phyloP scores from a whole-genome alignment of 1,140 invertebrate species.

The Brachionus asplanchnoidis region DNA sequence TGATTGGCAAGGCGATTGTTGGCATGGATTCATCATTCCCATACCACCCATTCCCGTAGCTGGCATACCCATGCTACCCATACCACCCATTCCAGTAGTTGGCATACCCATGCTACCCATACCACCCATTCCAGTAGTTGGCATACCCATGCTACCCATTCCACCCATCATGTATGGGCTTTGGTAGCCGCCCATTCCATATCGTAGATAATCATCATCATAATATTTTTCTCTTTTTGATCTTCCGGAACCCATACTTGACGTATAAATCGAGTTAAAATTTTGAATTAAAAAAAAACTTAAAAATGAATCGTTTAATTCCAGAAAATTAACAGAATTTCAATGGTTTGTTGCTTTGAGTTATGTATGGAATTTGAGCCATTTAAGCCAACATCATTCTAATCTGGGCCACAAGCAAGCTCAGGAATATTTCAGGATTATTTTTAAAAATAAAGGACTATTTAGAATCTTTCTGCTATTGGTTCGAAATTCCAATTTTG shows the following conservation, averaged over 20 bases:
- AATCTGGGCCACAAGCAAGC: background rate
- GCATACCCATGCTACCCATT: background rate
- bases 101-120: background rate
- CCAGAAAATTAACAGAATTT: conserved; percentile 3
- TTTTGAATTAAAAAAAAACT: background rate
- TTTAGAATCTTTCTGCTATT: background rate
- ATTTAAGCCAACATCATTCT: background rate
- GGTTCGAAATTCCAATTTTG: background rate
- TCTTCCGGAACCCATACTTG: background rate
- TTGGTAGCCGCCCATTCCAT: background rate
- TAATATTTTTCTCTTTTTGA: background rate
- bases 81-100: too few relatives aligned
- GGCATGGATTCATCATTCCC: background rate
- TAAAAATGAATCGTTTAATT: background rate
- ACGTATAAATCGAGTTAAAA: background rate
- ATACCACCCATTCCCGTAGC: background rate
- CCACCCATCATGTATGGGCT: background rate
- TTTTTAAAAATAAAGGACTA: background rate
- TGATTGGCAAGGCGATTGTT: background rate
- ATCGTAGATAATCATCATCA: background rate
- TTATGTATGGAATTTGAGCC: background rate
- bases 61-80: background rate
- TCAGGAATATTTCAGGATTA: background rate
- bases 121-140: too few relatives aligned
- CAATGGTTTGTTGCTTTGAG: background rate